phyloP scores from a whole-genome alignment of 2,797 vertebrate species.

The Champsocephalus gunnari region DNA sequence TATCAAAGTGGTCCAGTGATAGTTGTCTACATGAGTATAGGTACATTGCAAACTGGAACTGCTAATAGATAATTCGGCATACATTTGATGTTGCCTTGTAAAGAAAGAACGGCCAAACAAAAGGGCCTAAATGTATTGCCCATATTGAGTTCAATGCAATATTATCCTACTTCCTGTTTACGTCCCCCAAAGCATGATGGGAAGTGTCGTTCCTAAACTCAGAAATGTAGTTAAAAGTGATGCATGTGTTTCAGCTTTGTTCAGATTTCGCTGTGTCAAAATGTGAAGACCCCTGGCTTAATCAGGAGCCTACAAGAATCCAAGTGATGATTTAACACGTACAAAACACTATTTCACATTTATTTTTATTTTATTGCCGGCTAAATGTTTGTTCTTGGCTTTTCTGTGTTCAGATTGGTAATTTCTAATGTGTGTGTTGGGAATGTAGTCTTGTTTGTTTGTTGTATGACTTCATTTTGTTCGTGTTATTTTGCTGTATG shows the following conservation, averaged over 20 bases:
- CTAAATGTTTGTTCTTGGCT: too few species aligned
- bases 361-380: too few species aligned
- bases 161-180: not conserved
- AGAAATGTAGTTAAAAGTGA: not conserved
- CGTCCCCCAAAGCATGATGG: not conserved
- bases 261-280: not conserved
- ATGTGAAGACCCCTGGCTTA: not conserved
- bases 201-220: not conserved
- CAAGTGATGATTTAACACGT: not conserved
- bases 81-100: not conserved
- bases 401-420: too few species aligned
- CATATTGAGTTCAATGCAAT: too few species aligned
- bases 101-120: not conserved
- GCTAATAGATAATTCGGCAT: not conserved
- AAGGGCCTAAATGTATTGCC: not conserved
- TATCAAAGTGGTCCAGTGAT: not conserved
- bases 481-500: too few species aligned
- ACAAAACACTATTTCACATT: too few species aligned
- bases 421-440: too few species aligned
- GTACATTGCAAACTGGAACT: too few species aligned
- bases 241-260: not conserved
- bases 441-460: too few species aligned
- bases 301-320: not conserved
- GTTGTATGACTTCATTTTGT: too few species aligned
- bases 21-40: too few species aligned